Percentiles rank a stretch among this genome's conserved stretches.
These are phyloP conservation scores for Venustaconcha ellipsiformis DNA, from an alignment of 1,140 invertebrate genomes.

Conservation along the genomic window DNA sequence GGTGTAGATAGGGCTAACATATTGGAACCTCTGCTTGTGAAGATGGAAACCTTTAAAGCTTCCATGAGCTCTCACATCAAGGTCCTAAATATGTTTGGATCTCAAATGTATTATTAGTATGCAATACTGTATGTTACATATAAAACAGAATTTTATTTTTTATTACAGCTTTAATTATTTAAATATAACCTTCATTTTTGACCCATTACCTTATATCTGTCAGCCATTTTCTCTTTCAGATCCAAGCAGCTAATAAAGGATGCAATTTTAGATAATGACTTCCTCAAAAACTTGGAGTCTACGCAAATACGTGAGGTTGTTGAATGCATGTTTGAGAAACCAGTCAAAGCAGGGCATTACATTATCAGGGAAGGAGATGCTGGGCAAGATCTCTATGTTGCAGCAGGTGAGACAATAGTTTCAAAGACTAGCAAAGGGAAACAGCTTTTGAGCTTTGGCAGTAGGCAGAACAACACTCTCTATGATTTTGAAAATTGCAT, in stretches of 20 bases:
- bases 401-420: conserved; percentile 87
- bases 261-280: conserved; percentile 99
- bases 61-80: no score
- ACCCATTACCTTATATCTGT: neutral
- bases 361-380: conserved; percentile 99
- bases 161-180: neutral
- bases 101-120: neutral
- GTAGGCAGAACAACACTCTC: no score
- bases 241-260: conserved; percentile 95
- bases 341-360: conserved; percentile 87
- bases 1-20: no score
- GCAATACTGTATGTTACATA: neutral
- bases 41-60: no score
- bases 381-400: conserved; percentile 97
- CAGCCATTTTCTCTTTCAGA: conserved; percentile 72
- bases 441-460: no score
- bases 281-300: conserved; percentile 98
- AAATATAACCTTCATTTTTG: neutral
- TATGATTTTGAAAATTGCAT: no score
- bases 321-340: conserved; percentile 98
- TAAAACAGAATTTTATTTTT: neutral
- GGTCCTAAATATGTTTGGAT: no score
- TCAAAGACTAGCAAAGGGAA: no score
- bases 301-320: conserved; percentile 98
- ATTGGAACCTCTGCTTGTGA: no score